Base-by-base conservation (phyloP, 1,140 invertebrate genomes). In the Meloidogyne hapla region DNA sequence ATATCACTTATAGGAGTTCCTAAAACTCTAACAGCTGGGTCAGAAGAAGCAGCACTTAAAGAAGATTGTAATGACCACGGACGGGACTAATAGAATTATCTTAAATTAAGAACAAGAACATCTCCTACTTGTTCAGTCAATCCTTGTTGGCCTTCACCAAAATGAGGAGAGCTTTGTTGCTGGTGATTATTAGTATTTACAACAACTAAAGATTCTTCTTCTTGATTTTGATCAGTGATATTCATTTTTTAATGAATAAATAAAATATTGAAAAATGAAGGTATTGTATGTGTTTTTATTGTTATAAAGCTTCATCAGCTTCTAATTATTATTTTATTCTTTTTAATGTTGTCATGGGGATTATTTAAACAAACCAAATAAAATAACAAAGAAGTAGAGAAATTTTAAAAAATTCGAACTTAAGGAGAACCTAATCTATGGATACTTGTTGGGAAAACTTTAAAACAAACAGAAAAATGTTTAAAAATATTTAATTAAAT, bases 1-100 rank as follows among this genome's bases (percentile, higher is more conserved):
- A 42, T 33, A 45, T 74, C 73, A 45, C 63, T 69, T 28, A 74
- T 61, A 4, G 73, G 73, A 28, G 42, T 61, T n/a, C 73, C 73
- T 12, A 74, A 48, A 0, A 74, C 73, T 2, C 73, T 15, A 3
- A 69, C 69, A 6, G 48, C 48, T n/a, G 18, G 18, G 5, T 56
- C 48, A 56, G 48, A 56, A 5, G 48, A 56, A 56, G 48, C 18
- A 56, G 48, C 48, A 8, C 48, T 56, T 5, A 56, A 6, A 15
- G 48, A 56, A n/a, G 48, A 56, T 56, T 56, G 48, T n/a, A 56
- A 56, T n/a, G 48, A 56, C 48, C 48, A 56, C 0, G 48, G 48
- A 1, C 48, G 18, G 18, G 48, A 56, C 48, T 56, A n/a, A n/a
- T 6, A 15, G 1, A 56, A n/a, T n/a, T 56, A n/a, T n/a, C 4